Percentiles rank a stretch among this genome's conserved stretches.
Evolutionary conservation across 1,140 invertebrate genomes (phyloP).

Genomic region (Dendrolimus punctatus): DNA sequence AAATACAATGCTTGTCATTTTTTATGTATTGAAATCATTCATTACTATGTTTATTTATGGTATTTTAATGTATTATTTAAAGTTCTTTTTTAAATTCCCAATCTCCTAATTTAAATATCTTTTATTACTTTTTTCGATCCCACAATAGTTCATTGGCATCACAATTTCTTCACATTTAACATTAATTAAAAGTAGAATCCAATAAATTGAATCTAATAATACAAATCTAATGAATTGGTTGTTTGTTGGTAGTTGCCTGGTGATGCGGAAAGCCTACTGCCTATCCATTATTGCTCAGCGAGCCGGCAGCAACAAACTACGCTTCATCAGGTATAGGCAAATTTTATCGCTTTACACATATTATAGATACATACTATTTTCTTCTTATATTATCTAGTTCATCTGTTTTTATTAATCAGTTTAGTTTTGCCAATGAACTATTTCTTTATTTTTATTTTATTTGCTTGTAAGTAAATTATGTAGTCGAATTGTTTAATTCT

Average conservation of each 20-base stretch:
- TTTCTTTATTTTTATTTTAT: constrained; percentile 15
- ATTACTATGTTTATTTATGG: too few species aligned
- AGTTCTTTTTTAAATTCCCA: constrained; percentile 1
- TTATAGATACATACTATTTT: constrained; percentile 13
- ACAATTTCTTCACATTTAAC: constrained; percentile 28
- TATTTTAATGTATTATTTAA: too few species aligned
- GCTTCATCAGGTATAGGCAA: constrained; percentile 71
- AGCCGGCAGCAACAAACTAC: constrained; percentile 72
- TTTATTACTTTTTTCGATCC: constrained; percentile 1
- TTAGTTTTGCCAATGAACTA: constrained; percentile 64
- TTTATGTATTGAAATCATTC: too few species aligned
- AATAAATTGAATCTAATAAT: constrained; percentile 22
- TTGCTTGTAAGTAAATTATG: not conserved
- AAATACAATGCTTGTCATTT: too few species aligned
- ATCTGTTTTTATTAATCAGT: not conserved
- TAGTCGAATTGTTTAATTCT: not conserved
- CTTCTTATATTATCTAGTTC: too few species aligned
- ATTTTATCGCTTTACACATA: constrained; percentile 49
- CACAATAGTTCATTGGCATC: constrained; percentile 65
- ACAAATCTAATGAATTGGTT: constrained; percentile 64
- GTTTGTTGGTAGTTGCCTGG: constrained; percentile 73
- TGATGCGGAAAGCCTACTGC: constrained; percentile 74
- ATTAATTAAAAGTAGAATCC: constrained; percentile 20
- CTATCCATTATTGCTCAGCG: constrained; percentile 74
- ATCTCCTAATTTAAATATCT: constrained; percentile 5